phyloP scores from a whole-genome alignment of 2,797 vertebrate genomes.

The Tokudaia muenninki region DNA sequence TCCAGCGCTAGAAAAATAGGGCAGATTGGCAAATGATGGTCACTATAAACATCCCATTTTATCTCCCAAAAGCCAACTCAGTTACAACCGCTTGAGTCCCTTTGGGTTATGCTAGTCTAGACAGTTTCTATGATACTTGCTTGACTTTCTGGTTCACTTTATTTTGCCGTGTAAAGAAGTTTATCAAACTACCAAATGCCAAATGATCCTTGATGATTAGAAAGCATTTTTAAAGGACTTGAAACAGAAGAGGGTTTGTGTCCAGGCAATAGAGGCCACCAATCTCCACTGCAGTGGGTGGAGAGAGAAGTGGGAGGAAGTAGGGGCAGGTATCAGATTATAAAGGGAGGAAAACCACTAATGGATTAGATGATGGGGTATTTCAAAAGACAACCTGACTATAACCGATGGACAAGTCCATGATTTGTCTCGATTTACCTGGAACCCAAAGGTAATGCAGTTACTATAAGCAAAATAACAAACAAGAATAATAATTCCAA shows the following conservation, averaged over 20 bases:
- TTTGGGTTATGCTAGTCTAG: background rate
- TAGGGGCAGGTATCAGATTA: no score
- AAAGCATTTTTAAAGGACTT: background rate
- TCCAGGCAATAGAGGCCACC: fast-evolving
- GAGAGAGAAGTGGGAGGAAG: no score
- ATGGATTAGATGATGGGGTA: background rate
- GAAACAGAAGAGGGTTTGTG: fast-evolving
- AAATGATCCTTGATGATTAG: background rate
- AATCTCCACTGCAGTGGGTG: background rate
- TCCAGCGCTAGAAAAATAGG: background rate
- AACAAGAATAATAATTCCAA: conserved; percentile 32
- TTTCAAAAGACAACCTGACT: background rate
- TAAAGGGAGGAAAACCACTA: background rate
- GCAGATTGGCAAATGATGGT: background rate
- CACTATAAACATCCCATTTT: background rate
- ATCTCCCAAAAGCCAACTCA: background rate
- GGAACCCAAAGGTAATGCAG: background rate
- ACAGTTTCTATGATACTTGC: background rate
- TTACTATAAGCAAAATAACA: background rate
- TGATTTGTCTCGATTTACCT: background rate
- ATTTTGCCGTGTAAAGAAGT: conserved; percentile 2
- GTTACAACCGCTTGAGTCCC: background rate
- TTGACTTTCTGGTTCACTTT: background rate
- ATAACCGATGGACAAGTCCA: background rate
- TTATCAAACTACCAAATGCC: background rate